Evolutionary conservation across 2,797 vertebrate genomes (phyloP), one percentile per base, ranked within the genome.

Genomic region (Enteromius argenteus): DNA sequence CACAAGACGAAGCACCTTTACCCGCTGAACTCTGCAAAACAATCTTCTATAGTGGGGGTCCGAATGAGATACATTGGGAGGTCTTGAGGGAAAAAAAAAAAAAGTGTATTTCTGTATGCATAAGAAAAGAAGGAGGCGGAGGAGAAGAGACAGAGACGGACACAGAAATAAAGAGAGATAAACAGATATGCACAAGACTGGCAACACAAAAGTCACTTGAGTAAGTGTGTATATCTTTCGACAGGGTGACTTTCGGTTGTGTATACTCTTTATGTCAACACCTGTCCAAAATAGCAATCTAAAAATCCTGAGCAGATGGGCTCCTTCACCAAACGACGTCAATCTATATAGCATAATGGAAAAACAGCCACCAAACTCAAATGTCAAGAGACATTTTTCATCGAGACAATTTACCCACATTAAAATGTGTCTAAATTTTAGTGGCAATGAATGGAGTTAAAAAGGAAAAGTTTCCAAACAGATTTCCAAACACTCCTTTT

Each of bases 1-100:
- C 78, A 81, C 27, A 79, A 81, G 87, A 88, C 69, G 60, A 83
- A 86, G 73, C 72, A 79, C 78, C 74, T 62, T 32, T 30, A 37
- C 66, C 39, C 42, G 14, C 49, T 75, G 46, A 86, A 86, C 67
- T 68, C 60, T 76, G 60, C 23, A 39, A 72, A 73, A 69, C 49
- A 69, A 81, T 75, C 73, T 80, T 53, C 56, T 51, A 21, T 58
- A 83, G 72, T 46, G 53, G n/a, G 68, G 60, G 58, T 81, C 56
- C 7, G 27, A 46, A 67, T 64, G 51, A 35, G 37, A 75, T 75
- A 5, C 30, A 64, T 32, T 27, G 42, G 27, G 68, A 69, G 80
- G 68, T 49, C 68, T 81, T 73, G 27, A 27, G 21, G 2, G 0
- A 37, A 14, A 0, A 6, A 37, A 8, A 21, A 14, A 9, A 60